Conservation (phyloP, 2,113 vertebrate species). For the Barbus barbus region DNA sequence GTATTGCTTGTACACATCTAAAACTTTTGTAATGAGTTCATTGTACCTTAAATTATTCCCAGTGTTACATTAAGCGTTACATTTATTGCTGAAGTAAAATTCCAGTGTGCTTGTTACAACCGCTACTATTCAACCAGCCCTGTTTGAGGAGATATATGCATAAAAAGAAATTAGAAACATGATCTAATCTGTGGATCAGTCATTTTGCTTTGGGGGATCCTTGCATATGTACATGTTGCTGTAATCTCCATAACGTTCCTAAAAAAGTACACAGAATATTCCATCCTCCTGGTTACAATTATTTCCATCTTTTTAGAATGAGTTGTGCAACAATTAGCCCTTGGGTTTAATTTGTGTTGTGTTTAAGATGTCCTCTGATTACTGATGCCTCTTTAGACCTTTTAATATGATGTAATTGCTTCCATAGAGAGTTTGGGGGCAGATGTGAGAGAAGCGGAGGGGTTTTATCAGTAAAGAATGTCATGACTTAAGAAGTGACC, state of each 20-base stretch:
- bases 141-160: background rate
- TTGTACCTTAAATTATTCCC: background rate
- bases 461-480: constrained; percentile 51
- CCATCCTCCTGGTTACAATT: constrained; percentile 34
- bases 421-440: constrained; percentile 54
- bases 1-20: background rate
- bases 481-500: constrained; percentile 45
- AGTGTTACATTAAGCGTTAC: background rate
- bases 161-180: constrained; percentile 16
- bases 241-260: constrained; percentile 33
- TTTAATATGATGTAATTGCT: constrained; percentile 57
- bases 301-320: constrained; percentile 32
- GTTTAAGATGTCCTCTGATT: constrained; percentile 51
- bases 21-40: background rate
- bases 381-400: constrained; percentile 53
- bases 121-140: background rate
- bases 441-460: constrained; percentile 47
- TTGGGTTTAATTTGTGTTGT: constrained; percentile 47
- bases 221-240: constrained; percentile 27
- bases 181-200: constrained; percentile 24
- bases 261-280: constrained; percentile 26
- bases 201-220: constrained; percentile 16
- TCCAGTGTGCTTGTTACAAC: background rate
- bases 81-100: background rate
- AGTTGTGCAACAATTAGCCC: constrained; percentile 16